phyloP scores from a whole-genome alignment of 2,888 invertebrate species.

The Drosophila buzzatii region DNA sequence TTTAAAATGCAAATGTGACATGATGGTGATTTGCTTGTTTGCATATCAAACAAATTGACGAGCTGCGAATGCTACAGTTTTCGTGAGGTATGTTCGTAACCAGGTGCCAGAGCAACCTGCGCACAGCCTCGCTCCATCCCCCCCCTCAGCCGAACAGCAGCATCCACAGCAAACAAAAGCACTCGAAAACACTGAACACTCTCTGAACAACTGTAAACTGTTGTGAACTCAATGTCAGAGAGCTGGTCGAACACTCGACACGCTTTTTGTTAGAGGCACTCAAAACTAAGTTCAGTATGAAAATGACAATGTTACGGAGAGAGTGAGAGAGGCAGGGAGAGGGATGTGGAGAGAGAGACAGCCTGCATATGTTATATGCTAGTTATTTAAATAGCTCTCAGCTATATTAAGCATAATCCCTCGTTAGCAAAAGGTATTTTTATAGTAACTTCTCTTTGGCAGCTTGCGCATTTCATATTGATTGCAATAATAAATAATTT shows the following conservation, averaged over 20 bases:
- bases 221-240: conserved; percentile 43
- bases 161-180: conserved; percentile 43
- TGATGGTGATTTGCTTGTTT: conserved; percentile 52
- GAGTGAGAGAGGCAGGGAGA: too few relatives aligned
- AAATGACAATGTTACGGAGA: conserved; percentile 6
- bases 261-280: conserved; percentile 36
- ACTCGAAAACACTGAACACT: conserved; percentile 35
- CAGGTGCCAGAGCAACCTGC: conserved; percentile 4
- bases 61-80: conserved; percentile 35
- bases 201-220: conserved; percentile 38
- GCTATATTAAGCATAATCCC: background rate
- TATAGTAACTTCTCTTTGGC: background rate
- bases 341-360: too few relatives aligned
- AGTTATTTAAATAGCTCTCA: background rate
- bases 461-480: background rate
- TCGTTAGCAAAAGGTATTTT: background rate
- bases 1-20: conserved; percentile 57
- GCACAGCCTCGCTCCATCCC: too few relatives aligned
- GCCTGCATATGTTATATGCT: too few relatives aligned
- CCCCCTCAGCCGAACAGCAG: background rate
- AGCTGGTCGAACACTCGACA: conserved; percentile 44
- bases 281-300: conserved; percentile 17
- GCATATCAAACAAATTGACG: conserved; percentile 55
- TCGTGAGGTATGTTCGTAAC: background rate
- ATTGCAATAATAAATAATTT: background rate